These are phyloP conservation scores for Bettongia penicillata DNA, from an alignment of 2,113 vertebrate species.

Conservation along the genomic window DNA sequence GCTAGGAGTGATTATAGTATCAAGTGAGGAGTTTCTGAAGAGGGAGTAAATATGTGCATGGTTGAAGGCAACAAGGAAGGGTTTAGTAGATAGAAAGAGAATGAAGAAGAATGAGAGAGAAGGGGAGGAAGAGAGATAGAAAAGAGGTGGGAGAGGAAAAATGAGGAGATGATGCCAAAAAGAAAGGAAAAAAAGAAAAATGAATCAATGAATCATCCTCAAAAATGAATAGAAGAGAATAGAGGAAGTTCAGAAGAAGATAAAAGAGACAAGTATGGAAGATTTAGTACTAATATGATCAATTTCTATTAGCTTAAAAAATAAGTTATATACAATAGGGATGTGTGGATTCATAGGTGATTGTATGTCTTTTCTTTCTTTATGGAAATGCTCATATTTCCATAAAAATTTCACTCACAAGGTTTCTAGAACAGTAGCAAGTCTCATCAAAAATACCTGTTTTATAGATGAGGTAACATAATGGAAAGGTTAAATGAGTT, in stretches of 20 bases:
- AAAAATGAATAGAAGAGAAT: neutral
- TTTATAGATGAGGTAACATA: neutral
- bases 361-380: neutral
- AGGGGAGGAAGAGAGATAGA: neutral
- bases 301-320: neutral
- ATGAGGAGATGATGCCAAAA: neutral
- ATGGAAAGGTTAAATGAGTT: neutral
- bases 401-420: neutral
- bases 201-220: neutral
- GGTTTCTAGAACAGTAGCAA: neutral
- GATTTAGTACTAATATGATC: neutral
- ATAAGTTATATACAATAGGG: neutral
- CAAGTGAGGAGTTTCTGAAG: neutral
- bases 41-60: neutral
- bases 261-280: neutral
- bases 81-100: neutral
- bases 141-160: neutral
- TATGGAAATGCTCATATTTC: neutral
- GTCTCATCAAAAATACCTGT: neutral
- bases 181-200: neutral
- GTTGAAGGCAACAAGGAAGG: neutral
- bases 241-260: neutral
- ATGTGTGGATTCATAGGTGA: neutral
- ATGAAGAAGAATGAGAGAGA: neutral
- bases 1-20: neutral